Conservation (phyloP, 2,113 vertebrate genomes). For the Helogale parvula region DNA sequence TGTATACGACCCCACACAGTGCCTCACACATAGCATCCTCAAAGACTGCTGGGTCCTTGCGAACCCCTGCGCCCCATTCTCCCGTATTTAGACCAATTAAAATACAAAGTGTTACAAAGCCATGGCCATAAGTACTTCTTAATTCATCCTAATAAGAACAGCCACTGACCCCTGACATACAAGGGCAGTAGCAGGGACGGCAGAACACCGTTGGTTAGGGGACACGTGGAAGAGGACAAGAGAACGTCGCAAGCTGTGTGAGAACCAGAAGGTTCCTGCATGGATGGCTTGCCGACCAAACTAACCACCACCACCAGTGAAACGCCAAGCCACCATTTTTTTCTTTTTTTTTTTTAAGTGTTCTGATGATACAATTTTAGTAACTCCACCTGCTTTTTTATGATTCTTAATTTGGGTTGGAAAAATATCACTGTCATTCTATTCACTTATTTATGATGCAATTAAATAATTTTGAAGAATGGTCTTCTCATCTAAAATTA, state of each 20-base stretch:
- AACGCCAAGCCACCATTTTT: neutral
- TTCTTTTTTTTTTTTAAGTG: neutral
- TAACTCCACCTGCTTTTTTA: neutral
- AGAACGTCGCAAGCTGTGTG: neutral
- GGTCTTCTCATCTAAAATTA: neutral
- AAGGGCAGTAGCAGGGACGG: neutral
- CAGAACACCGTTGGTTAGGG: neutral
- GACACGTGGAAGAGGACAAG: neutral
- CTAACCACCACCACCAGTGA: neutral
- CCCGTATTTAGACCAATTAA: neutral
- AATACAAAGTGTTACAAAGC: neutral
- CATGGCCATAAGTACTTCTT: neutral
- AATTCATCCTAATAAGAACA: neutral
- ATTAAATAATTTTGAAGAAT: conserved; percentile 9
- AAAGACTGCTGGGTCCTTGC: neutral
- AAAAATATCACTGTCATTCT: neutral
- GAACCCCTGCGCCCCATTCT: neutral
- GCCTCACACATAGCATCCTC: neutral
- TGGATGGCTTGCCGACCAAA: neutral
- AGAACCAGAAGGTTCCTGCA: neutral
- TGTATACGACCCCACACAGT: neutral
- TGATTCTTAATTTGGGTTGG: neutral
- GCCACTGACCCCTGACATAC: neutral
- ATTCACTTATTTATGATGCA: conserved; percentile 10
- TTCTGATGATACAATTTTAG: neutral